Evolutionary conservation across 2,888 invertebrate genomes (phyloP).

Genomic region (Sicus ferrugineus): DNA sequence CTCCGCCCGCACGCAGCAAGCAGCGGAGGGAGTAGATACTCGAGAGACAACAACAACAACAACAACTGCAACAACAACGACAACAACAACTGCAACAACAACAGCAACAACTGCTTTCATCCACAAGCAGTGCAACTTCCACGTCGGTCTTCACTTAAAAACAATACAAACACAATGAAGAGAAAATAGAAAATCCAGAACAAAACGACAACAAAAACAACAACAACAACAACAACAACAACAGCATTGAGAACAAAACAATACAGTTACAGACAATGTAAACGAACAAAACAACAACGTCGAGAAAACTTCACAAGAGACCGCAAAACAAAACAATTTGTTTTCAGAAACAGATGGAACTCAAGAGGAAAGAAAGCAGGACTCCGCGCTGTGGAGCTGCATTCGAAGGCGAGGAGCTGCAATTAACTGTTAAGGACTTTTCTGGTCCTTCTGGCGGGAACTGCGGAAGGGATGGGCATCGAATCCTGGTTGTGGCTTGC

Average conservation of each 20-base stretch:
- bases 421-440: not conserved
- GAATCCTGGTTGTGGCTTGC: too few species aligned
- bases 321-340: not conserved
- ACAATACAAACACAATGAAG: not conserved
- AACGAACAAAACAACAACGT: not conserved
- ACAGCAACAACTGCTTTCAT: not conserved
- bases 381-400: too few species aligned
- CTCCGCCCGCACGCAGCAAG: not conserved
- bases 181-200: not conserved
- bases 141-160: not conserved
- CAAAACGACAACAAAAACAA: not conserved
- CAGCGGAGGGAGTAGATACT: too few species aligned
- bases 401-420: not conserved
- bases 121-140: conserved; percentile 1
- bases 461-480: too few species aligned
- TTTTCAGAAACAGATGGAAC: not conserved
- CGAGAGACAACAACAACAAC: conserved; percentile 1
- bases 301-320: not conserved
- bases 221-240: not conserved
- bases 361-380: not conserved
- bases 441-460: too few species aligned
- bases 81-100: not conserved
- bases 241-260: not conserved
- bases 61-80: not conserved
- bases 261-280: not conserved